Percentiles rank a stretch among this genome's conserved stretches.
Conservation (phyloP, 2,113 vertebrate genomes). For the Craseonycteris thonglongyai region DNA sequence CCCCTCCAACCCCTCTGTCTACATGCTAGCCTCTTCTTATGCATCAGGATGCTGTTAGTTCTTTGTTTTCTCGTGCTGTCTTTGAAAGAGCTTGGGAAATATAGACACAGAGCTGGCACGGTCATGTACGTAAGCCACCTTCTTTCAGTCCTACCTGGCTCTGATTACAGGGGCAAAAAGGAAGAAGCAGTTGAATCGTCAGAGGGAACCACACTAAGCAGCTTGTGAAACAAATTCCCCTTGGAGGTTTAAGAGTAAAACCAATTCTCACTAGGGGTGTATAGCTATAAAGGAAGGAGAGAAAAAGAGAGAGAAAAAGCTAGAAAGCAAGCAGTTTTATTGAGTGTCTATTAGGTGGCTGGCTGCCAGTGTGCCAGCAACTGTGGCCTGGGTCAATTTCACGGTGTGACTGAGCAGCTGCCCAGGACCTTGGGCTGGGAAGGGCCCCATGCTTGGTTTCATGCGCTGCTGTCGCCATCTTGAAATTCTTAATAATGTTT, state of each 20-base stretch:
- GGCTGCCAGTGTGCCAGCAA: not conserved
- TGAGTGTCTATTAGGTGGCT: not conserved
- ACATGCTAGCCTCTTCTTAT: not conserved
- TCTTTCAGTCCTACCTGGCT: not conserved
- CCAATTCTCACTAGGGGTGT: not conserved
- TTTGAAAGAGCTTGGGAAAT: not conserved
- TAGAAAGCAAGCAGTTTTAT: not conserved
- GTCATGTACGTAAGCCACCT: not conserved
- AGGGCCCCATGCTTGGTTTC: not conserved
- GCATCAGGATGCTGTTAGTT: not conserved
- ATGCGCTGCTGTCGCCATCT: not conserved
- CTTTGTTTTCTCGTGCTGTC: not conserved
- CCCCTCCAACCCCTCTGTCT: accelerated
- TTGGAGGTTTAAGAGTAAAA: not conserved
- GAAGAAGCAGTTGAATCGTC: not conserved
- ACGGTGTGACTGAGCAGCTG: not conserved
- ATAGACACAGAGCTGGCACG: not conserved
- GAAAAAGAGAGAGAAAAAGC: not conserved
- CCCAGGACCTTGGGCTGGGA: not conserved
- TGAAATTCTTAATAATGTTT: not conserved
- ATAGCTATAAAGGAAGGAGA: not conserved
- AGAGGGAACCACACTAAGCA: not conserved
- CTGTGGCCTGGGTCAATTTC: not conserved
- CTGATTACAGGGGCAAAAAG: not conserved
- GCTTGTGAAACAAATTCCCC: not conserved